Conservation (phyloP, 35 echinoderm and acorn worm species). For the Strongylocentrotus purpuratus region DNA sequence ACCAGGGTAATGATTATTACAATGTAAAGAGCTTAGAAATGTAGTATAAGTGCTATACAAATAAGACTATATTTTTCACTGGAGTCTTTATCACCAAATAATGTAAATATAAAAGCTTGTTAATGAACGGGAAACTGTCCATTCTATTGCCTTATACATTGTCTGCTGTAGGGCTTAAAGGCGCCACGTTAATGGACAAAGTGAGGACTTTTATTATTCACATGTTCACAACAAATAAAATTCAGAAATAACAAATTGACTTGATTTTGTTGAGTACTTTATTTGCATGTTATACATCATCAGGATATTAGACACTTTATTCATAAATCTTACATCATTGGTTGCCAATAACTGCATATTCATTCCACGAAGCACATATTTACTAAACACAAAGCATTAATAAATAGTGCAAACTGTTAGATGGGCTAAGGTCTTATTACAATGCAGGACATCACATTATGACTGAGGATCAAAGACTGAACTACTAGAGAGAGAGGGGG, state of each 20-base stretch:
- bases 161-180: too few species aligned
- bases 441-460: too few species aligned
- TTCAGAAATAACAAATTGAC: neutral
- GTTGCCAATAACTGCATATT: neutral
- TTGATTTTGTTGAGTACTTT: conserved; percentile 41
- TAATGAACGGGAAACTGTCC: too few species aligned
- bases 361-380: neutral
- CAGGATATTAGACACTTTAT: neutral
- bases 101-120: neutral
- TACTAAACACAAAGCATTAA: neutral
- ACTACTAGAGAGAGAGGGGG: neutral
- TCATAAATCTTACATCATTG: neutral
- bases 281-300: conserved; percentile 45
- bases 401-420: neutral
- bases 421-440: neutral
- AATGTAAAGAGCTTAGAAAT: too few species aligned
- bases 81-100: neutral
- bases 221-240: neutral
- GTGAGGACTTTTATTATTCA: neutral
- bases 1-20: too few species aligned
- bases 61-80: neutral
- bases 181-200: too few species aligned
- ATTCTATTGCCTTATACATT: too few species aligned
- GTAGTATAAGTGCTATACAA: too few species aligned
- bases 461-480: neutral